A percentile compares a stretch with the other conserved stretches of the same genome.
Evolutionary conservation across 2,113 vertebrate genomes (phyloP).

Genomic region (Phalacrocorax brasilianus): DNA sequence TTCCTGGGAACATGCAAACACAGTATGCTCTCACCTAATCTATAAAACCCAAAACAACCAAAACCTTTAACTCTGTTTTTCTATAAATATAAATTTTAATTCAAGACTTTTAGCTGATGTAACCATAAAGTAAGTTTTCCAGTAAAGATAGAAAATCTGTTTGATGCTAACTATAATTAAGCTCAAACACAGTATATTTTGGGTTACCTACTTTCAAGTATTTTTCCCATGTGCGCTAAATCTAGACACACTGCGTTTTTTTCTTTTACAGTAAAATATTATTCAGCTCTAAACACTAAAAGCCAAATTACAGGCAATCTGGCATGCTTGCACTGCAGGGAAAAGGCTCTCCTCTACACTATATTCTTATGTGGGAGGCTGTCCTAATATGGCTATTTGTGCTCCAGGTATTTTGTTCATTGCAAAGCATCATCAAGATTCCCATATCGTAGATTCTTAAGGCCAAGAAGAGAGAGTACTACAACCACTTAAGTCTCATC

Average conservation of each 20-base stretch:
- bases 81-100: constrained; percentile 72
- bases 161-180: constrained; percentile 46
- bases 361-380: constrained; percentile 36
- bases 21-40: constrained; percentile 40
- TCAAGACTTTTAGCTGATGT: constrained; percentile 57
- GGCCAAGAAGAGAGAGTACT: constrained; percentile 55
- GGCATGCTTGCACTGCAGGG: constrained; percentile 7
- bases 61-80: constrained; percentile 58
- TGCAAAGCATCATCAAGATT: constrained; percentile 28
- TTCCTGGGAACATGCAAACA: constrained; percentile 72
- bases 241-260: constrained; percentile 18
- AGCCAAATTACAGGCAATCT: constrained; percentile 51
- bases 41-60: constrained; percentile 54
- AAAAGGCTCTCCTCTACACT: constrained; percentile 29
- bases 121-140: constrained; percentile 48
- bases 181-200: constrained; percentile 43
- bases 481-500: neutral
- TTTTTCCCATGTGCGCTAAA: neutral
- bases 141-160: constrained; percentile 69
- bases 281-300: constrained; percentile 56
- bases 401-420: constrained; percentile 22
- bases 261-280: constrained; percentile 40
- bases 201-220: constrained; percentile 61
- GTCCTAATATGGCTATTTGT: constrained; percentile 63
- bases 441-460: constrained; percentile 14